Conservation (phyloP, 2,797 vertebrate species). For the Chaetodon trifasciatus region DNA sequence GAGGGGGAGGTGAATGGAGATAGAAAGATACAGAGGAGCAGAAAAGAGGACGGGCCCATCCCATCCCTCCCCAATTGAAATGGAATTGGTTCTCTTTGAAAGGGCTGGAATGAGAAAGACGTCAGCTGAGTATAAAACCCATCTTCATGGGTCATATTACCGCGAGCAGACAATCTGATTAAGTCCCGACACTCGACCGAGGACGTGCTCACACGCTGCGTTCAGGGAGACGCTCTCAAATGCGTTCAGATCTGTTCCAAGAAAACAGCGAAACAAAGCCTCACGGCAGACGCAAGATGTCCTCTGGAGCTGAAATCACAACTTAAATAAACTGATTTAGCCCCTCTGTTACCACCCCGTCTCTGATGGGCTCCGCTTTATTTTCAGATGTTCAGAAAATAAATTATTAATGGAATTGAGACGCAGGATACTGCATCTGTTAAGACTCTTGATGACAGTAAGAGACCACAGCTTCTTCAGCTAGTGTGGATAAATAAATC, state of each 20-base stretch:
- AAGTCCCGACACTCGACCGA: neutral
- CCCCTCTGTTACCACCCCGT: neutral
- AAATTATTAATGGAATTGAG: neutral
- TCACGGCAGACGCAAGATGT: too few species aligned
- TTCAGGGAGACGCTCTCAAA: neutral
- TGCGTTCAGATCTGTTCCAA: neutral
- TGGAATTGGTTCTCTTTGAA: constrained; percentile 56
- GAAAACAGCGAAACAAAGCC: neutral
- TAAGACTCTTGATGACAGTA: neutral
- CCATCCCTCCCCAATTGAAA: constrained; percentile 38
- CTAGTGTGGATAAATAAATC: neutral
- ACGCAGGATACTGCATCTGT: neutral
- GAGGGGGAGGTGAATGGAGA: constrained; percentile 39
- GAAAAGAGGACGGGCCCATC: constrained; percentile 8
- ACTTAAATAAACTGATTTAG: too few species aligned
- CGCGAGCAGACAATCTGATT: constrained; percentile 42
- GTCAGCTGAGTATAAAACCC: constrained; percentile 43
- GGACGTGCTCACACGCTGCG: neutral
- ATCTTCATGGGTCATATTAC: constrained; percentile 50
- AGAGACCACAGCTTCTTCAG: neutral
- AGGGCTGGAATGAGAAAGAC: constrained; percentile 53
- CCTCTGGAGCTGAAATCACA: neutral
- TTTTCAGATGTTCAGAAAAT: neutral
- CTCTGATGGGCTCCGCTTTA: neutral
- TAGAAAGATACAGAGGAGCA: constrained; percentile 17